Evolutionary conservation across 2,888 invertebrate genomes (phyloP).

Genomic region (Coenonympha arcania): DNA sequence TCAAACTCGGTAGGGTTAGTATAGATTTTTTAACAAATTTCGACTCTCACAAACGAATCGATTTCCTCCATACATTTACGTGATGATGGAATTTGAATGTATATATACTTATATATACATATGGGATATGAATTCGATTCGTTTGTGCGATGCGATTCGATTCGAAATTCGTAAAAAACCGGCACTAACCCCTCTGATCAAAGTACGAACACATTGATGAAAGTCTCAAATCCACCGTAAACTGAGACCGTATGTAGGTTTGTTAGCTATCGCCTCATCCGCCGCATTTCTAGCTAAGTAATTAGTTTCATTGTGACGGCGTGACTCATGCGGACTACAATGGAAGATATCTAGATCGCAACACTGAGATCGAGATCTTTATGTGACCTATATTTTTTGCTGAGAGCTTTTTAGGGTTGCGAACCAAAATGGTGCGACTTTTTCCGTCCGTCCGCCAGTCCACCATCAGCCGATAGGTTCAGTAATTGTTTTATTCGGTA

Average conservation of each 20-base stretch:
- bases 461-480: no score
- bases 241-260: conserved; percentile 1
- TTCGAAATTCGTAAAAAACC: background rate
- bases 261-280: background rate
- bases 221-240: background rate
- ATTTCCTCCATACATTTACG: no score
- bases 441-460: background rate
- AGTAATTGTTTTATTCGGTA: no score
- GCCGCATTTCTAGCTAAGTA: conserved; percentile 2
- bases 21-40: no score
- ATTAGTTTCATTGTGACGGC: conserved; percentile 11
- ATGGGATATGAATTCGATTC: no score
- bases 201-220: background rate
- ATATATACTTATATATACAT: no score
- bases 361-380: background rate
- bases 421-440: no score
- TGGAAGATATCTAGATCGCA: conserved; percentile 8
- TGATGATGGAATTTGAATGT: no score
- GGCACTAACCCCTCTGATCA: background rate
- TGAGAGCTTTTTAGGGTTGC: no score
- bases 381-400: conserved; percentile 1
- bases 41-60: no score
- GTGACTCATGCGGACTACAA: conserved; percentile 3
- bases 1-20: no score
- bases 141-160: no score